Conservation (phyloP, 2,888 invertebrate species). For the Tachina grossa region DNA sequence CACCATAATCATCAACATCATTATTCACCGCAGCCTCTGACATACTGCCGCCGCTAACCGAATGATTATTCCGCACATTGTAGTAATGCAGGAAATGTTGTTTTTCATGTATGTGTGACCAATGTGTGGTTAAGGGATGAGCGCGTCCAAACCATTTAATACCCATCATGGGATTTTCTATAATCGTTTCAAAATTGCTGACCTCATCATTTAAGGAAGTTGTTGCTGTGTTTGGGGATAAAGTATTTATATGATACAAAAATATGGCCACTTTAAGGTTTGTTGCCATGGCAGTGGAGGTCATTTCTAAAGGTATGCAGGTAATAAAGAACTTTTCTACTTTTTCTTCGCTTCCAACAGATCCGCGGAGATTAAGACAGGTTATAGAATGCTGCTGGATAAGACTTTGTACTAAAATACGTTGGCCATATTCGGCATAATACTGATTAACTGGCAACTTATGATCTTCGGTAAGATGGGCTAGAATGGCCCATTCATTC, state of each 20-base stretch:
- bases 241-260: conserved; percentile 77
- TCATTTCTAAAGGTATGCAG: conserved; percentile 72
- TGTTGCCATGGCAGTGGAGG: background rate
- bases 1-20: conserved; percentile 61
- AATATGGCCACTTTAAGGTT: conserved; percentile 77
- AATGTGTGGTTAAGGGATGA: conserved; percentile 77
- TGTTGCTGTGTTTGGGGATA: background rate
- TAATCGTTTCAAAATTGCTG: conserved; percentile 78
- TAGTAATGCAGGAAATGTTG: conserved; percentile 76
- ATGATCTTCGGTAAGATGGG: conserved; percentile 78
- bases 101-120: conserved; percentile 76
- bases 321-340: conserved; percentile 77
- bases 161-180: conserved; percentile 78
- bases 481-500: conserved; percentile 77
- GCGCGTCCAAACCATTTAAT: conserved; percentile 79
- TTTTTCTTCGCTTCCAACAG: conserved; percentile 2
- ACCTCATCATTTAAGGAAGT: conserved; percentile 64
- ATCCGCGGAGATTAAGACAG: conserved; percentile 65
- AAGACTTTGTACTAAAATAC: conserved; percentile 29
- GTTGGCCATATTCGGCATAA: conserved; percentile 76
- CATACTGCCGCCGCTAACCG: background rate
- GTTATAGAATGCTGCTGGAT: conserved; percentile 71
- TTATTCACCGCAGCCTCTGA: conserved; percentile 46
- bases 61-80: conserved; percentile 62
- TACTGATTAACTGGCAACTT: conserved; percentile 78